Evolutionary conservation across 2,113 vertebrate genomes (phyloP), one percentile per base, ranked within the genome.

Genomic region (Formicarius rufipectus): DNA sequence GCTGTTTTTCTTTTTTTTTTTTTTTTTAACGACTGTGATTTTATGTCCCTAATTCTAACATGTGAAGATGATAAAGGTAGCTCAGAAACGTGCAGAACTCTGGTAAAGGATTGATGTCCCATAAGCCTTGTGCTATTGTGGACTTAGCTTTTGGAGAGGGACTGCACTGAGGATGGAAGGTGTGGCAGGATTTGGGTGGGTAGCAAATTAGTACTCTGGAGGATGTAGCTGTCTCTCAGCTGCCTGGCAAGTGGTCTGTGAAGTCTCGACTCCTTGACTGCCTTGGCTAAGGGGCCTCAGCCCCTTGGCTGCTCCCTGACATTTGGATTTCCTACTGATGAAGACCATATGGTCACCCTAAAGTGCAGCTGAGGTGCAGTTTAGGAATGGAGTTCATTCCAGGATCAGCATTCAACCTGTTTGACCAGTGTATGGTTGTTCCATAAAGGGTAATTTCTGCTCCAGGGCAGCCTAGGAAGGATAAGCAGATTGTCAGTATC

Each of bases 371-470:
- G 25, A 73, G 24, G 10, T 67, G 12, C 8, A 62, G 18, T 31
- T 73, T 4, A 10, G 33, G 35, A 60, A 30, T 33, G 18, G 13
- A 22, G 33, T 84, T 87, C 50, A 37, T 80, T 59, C 16, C 22
- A 55, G 15, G 17, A 17, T 15, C 0, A 0, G 17, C 13, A 10
- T 63, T 63, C 16, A 40, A 23, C 10, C 23, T 63, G 6, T 72
- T 66, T 56, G 18, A 40, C 6, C 10, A 35, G 10, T 40, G 9
- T 66, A 6, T 75, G 40, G 10, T 45, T 40, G 47, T 44, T 44
- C 7, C 1, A 1, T 56, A 52, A 50, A 66, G 33, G n/a, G n/a
- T n/a, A 52, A 37, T 31, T 60, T 87, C 40, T 60, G 15, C 20
- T 87, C 12, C 23, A 28, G 27, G 9, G 12, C 40, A 47, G 35